Evolutionary conservation across 1,140 invertebrate genomes (phyloP).

Genomic region (Globodera ellingtonae): DNA sequence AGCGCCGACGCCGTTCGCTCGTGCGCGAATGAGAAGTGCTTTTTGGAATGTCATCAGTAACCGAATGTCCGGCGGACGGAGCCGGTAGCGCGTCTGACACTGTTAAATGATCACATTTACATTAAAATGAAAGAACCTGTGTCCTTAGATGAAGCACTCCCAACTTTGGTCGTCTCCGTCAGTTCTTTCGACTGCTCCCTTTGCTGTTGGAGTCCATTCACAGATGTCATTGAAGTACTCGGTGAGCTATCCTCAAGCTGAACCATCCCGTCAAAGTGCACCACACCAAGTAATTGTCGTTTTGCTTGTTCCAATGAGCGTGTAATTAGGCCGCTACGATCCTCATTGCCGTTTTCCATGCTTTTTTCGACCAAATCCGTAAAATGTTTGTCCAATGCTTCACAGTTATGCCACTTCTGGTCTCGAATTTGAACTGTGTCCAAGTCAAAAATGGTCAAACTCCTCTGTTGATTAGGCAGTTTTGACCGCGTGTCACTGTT

Average conservation of each 20-base stretch:
- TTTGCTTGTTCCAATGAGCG: not conserved
- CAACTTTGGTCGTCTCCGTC: not conserved
- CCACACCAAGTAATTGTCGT: not conserved
- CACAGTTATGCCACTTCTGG: not conserved
- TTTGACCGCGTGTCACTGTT: not conserved
- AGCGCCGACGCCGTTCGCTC: not conserved
- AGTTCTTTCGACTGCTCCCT: not conserved
- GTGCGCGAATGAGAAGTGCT: not conserved
- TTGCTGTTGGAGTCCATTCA: not conserved
- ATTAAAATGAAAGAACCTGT: not conserved
- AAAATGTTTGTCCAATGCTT: conserved; percentile 2
- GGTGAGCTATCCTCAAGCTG: not conserved
- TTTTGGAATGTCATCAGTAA: not conserved
- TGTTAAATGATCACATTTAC: not conserved
- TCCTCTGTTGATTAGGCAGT: not conserved
- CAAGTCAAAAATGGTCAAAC: not conserved
- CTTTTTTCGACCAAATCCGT: not conserved
- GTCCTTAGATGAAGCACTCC: not conserved
- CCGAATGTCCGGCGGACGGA: no score
- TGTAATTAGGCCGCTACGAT: not conserved
- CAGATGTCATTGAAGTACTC: not conserved
- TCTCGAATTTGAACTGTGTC: not conserved
- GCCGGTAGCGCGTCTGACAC: not conserved
- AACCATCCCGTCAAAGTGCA: conserved; percentile 8
- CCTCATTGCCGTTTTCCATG: not conserved